phyloP scores from a whole-genome alignment of 2,888 invertebrate species.

The Hoplodrina blanda region DNA sequence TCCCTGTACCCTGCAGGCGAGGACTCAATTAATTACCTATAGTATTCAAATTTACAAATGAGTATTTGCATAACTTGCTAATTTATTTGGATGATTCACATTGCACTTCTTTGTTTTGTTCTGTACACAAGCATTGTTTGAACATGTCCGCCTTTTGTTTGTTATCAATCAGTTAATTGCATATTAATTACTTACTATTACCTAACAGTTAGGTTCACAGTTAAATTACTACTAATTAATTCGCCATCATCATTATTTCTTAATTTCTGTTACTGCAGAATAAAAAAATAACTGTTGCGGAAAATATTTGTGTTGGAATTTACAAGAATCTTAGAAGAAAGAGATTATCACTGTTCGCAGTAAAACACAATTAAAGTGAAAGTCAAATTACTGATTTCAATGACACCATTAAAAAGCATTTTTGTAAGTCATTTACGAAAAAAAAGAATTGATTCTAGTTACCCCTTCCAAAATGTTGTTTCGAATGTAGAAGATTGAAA shows the following conservation, averaged over 20 bases:
- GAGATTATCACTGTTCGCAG: too few species aligned
- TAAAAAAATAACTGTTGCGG: neutral
- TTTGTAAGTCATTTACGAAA: too few species aligned
- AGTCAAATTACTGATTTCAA: too few species aligned
- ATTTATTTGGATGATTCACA: conserved; percentile 15
- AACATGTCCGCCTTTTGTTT: neutral
- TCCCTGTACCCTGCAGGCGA: too few species aligned
- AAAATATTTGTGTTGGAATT: neutral
- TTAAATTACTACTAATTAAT: neutral
- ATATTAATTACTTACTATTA: neutral
- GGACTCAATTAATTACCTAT: too few species aligned
- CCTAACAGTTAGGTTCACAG: neutral
- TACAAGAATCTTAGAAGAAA: too few species aligned
- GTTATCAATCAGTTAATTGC: conserved; percentile 1
- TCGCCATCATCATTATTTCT: neutral
- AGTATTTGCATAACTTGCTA: conserved; percentile 27
- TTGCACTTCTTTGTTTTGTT: conserved; percentile 3
- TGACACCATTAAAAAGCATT: too few species aligned
- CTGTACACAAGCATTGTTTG: neutral
- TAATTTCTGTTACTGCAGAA: neutral
- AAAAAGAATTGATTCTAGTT: too few species aligned
- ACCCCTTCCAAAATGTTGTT: too few species aligned
- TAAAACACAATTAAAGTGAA: too few species aligned
- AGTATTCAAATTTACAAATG: neutral
- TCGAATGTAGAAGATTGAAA: too few species aligned